A percentile compares a stretch with the other conserved stretches of the same genome.
Evolutionary conservation across 2,113 vertebrate genomes (phyloP).

Genomic region (Micronycteris hirsuta): DNA sequence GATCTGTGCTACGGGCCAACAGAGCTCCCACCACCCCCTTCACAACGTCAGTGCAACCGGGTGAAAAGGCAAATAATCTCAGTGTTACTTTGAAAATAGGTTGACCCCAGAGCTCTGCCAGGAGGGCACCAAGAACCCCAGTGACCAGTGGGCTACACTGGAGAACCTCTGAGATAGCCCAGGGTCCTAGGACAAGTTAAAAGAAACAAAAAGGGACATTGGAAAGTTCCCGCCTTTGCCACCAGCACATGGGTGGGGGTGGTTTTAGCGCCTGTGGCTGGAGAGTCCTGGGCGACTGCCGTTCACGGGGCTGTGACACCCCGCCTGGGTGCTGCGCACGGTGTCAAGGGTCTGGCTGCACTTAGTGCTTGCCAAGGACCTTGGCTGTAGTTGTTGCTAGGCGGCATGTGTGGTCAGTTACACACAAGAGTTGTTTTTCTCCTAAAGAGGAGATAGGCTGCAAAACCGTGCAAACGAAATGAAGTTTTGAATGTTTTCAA

Average conservation of each 20-base stretch:
- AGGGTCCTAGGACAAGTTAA: background rate
- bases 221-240: fast-evolving
- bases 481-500: background rate
- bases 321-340: fast-evolving
- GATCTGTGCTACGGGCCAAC: background rate
- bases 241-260: fast-evolving
- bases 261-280: background rate
- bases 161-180: background rate
- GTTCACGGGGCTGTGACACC: fast-evolving
- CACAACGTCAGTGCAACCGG: fast-evolving
- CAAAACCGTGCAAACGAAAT: background rate
- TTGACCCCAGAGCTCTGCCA: background rate
- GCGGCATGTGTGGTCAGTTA: background rate
- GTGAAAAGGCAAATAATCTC: background rate
- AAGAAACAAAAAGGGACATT: no score
- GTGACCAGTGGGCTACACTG: background rate
- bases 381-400: background rate
- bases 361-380: background rate
- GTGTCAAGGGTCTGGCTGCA: fast-evolving
- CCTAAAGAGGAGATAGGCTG: background rate
- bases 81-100: background rate
- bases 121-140: background rate
- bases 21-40: fast-evolving
- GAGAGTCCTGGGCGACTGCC: background rate
- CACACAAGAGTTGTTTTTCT: background rate